Conservation (phyloP, 2,113 vertebrate species). For the Hipposideros armiger region DNA sequence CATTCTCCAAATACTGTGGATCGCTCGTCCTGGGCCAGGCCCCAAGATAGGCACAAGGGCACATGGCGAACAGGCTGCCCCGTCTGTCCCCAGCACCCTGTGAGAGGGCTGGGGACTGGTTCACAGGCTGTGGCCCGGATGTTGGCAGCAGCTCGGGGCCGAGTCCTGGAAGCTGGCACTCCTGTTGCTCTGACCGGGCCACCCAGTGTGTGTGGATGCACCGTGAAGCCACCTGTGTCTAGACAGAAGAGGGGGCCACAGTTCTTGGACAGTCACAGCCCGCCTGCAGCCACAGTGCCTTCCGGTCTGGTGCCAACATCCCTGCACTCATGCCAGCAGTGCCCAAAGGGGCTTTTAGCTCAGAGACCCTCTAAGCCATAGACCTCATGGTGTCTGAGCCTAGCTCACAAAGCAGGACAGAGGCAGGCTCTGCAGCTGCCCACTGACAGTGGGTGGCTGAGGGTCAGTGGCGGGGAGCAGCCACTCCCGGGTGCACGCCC, state of each 20-base stretch:
- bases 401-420: background rate
- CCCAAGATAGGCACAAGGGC: background rate
- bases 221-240: background rate
- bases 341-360: background rate
- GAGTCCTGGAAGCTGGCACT: background rate
- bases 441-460: too few relatives aligned
- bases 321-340: rapidly evolving
- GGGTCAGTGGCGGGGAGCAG: background rate
- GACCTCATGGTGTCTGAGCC: background rate
- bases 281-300: background rate
- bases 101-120: background rate
- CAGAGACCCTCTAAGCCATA: background rate
- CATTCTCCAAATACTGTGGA: rapidly evolving
- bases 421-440: rapidly evolving
- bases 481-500: background rate
- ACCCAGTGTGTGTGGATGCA: background rate
- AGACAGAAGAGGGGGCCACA: background rate
- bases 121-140: background rate
- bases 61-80: background rate
- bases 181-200: background rate
- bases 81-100: background rate
- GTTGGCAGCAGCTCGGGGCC: background rate
- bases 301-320: too few relatives aligned
- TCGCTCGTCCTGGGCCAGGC: background rate
- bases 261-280: background rate